These are phyloP conservation scores for Hystrix cristata DNA, from an alignment of 2,113 vertebrate genomes.

Conservation along the genomic window DNA sequence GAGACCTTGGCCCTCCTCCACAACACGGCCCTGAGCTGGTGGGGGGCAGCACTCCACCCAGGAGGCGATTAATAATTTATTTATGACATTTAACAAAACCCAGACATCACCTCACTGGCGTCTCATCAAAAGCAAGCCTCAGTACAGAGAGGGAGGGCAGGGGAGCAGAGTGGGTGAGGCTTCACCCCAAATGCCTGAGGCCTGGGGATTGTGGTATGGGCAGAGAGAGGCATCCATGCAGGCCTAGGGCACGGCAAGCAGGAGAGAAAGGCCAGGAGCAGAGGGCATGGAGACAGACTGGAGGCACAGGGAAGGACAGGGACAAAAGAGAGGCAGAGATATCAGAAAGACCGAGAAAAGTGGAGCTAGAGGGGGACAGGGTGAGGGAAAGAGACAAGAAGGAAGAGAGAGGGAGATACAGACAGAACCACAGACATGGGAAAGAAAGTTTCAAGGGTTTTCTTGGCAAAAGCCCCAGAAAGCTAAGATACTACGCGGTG, in stretches of 20 bases:
- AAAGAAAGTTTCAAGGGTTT: background rate
- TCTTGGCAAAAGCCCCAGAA: background rate
- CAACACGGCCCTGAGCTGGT: background rate
- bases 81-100: slow-evolving; percentile 80
- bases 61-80: slow-evolving; percentile 75
- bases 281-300: background rate
- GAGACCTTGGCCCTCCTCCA: background rate
- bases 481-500: background rate
- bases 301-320: background rate
- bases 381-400: background rate
- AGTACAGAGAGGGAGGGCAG: background rate
- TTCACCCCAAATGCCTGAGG: background rate
- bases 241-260: background rate
- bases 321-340: background rate
- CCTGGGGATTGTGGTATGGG: fast-evolving
- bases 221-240: background rate
- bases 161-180: background rate
- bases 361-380: background rate
- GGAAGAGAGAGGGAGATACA: no score
- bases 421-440: background rate
- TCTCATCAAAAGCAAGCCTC: slow-evolving; percentile 66
- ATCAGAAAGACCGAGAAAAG: background rate
- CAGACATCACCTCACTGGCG: slow-evolving; percentile 75
- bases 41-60: background rate
- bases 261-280: no score